A percentile compares a stretch with the other conserved stretches of the same genome.
Conservation (phyloP, 2,113 vertebrate genomes). For the Danio rerio region DNA sequence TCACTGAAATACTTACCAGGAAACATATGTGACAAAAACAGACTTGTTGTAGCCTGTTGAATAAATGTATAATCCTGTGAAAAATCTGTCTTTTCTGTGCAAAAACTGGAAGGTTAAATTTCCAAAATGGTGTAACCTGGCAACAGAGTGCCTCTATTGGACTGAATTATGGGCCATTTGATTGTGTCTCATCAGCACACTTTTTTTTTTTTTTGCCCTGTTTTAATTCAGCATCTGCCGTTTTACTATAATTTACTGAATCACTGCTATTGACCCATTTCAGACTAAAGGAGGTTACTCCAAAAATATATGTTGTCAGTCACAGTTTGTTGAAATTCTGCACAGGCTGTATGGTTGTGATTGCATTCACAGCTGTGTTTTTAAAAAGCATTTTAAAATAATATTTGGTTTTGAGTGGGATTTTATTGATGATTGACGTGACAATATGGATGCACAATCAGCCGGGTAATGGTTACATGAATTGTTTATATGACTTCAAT, state of each 20-base stretch:
- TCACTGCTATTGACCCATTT: constrained; percentile 36
- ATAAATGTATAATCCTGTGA: neutral
- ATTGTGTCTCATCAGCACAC: constrained; percentile 19
- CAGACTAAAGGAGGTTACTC: constrained; percentile 6
- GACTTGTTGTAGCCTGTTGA: neutral
- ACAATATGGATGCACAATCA: neutral
- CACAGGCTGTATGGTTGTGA: neutral
- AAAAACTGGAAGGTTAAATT: constrained; percentile 19
- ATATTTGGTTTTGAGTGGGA: neutral
- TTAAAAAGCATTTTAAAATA: neutral
- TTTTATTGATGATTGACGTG: neutral
- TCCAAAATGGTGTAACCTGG: constrained; percentile 45
- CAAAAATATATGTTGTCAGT: constrained; percentile 33
- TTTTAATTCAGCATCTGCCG: constrained; percentile 27
- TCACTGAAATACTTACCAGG: neutral
- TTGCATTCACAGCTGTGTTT: neutral
- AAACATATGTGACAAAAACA: neutral
- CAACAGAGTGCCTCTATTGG: constrained; percentile 40
- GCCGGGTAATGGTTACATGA: neutral
- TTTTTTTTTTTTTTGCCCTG: constrained; percentile 21
- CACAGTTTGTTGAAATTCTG: neutral
- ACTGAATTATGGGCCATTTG: constrained; percentile 38
- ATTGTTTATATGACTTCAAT: neutral
- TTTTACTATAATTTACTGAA: constrained; percentile 36
- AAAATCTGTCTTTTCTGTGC: neutral